A percentile compares a stretch with the other conserved stretches of the same genome.
Evolutionary conservation across 2,888 invertebrate genomes (phyloP).

Genomic region (Galerucella pusilla): DNA sequence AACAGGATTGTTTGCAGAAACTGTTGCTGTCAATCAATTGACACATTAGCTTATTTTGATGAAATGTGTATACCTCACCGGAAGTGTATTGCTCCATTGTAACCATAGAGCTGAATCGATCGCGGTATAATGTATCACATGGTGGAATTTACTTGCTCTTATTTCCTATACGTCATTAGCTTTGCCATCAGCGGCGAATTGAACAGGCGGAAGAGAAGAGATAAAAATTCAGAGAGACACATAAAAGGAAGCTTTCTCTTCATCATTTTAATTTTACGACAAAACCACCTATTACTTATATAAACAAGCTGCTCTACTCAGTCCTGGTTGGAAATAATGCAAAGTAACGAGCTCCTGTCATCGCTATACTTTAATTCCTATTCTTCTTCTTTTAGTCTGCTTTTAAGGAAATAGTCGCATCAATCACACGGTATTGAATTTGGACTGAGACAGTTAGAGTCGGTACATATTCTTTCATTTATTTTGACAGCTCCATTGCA

Average conservation of each 20-base stretch:
- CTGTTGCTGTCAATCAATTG: slow-evolving; percentile 16
- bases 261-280: slow-evolving; percentile 55
- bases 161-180: slow-evolving; percentile 35
- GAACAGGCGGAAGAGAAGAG: slow-evolving; percentile 27
- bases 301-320: slow-evolving; percentile 50
- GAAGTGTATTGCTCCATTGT: slow-evolving; percentile 30
- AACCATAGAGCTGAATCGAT: slow-evolving; percentile 26
- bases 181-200: slow-evolving; percentile 4
- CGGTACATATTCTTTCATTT: slow-evolving; percentile 41
- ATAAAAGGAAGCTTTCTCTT: slow-evolving; percentile 51
- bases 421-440: slow-evolving; percentile 52
- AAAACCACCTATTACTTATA: slow-evolving; percentile 54
- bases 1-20: slow-evolving; percentile 16
- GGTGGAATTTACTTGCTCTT: slow-evolving; percentile 23
- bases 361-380: slow-evolving; percentile 53
- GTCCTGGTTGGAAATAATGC: slow-evolving; percentile 48
- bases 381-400: slow-evolving; percentile 52
- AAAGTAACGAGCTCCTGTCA: slow-evolving; percentile 56
- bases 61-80: slow-evolving; percentile 18
- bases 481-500: slow-evolving; percentile 37
- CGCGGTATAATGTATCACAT: slow-evolving; percentile 24
- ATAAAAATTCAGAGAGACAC: slow-evolving; percentile 36
- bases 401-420: slow-evolving; percentile 54
- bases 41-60: slow-evolving; percentile 20
- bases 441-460: slow-evolving; percentile 27